phyloP scores from a whole-genome alignment of 2,888 invertebrate genomes.

The Congeria kusceri region DNA sequence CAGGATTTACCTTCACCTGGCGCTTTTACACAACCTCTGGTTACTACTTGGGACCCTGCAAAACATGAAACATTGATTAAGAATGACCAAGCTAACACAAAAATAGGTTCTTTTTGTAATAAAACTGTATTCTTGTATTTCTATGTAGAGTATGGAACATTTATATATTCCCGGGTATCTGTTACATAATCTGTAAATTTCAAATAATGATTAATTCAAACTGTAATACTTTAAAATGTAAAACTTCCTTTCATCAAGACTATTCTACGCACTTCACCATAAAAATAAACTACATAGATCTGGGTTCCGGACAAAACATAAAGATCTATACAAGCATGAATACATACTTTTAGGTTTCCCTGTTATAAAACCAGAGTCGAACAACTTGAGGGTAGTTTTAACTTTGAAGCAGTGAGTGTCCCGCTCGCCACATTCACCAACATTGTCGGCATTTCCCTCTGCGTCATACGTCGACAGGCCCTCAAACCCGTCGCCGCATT shows the following conservation, averaged over 20 bases:
- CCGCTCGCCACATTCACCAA: conserved; percentile 69
- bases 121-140: too few species aligned
- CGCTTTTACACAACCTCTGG: conserved; percentile 47
- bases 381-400: conserved; percentile 67
- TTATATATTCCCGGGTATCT: too few species aligned
- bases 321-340: neutral
- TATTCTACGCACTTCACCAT: too few species aligned
- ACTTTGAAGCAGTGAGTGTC: conserved; percentile 75
- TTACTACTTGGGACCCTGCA: conserved; percentile 43
- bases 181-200: too few species aligned
- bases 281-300: too few species aligned
- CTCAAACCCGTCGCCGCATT: conserved; percentile 38
- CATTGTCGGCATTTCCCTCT: conserved; percentile 50
- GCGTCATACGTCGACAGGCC: conserved; percentile 54
- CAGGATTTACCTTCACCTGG: conserved; percentile 16
- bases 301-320: too few species aligned
- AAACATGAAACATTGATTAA: conserved; percentile 7
- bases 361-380: conserved; percentile 76
- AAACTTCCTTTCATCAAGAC: too few species aligned
- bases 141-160: too few species aligned
- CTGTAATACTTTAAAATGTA: too few species aligned
- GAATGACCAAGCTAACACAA: neutral
- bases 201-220: too few species aligned
- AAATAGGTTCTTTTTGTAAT: too few species aligned
- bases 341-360: conserved; percentile 75